Percentiles rank a stretch among this genome's conserved stretches.
phyloP scores from a whole-genome alignment of 92 coral and sea anemone species.

The Paragorgia papillata region DNA sequence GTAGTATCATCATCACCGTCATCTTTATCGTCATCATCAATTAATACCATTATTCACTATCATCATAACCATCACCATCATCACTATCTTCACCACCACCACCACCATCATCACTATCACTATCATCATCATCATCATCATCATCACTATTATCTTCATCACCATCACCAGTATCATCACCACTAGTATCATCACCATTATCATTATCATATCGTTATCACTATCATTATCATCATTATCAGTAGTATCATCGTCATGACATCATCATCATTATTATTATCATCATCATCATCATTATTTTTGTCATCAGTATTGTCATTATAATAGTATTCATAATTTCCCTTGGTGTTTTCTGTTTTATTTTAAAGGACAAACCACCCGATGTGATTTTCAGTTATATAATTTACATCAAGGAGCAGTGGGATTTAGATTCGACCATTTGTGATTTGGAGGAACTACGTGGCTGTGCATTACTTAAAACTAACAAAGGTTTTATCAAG shows the following conservation, averaged over 20 bases:
- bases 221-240: not conserved
- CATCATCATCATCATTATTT: too few species aligned
- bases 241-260: not conserved
- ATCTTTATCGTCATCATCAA: not conserved
- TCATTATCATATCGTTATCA: not conserved
- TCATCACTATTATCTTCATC: not conserved
- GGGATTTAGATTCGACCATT: conserved; percentile 58
- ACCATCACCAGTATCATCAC: not conserved
- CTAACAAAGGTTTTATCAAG: conserved; percentile 73
- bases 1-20: not conserved
- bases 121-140: not conserved
- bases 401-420: conserved; percentile 71
- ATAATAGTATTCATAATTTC: too few species aligned
- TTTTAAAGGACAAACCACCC: conserved; percentile 56
- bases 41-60: too few species aligned
- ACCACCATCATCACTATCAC: not conserved
- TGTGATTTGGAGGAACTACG: conserved; percentile 80
- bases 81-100: not conserved
- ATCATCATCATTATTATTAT: not conserved
- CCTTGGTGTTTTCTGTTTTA: not conserved
- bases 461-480: conserved; percentile 67
- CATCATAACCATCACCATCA: not conserved
- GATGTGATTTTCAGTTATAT: conserved; percentile 69
- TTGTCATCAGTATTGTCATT: too few species aligned
- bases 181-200: not conserved